Conservation (phyloP, 1,140 invertebrate genomes). For the Microplitis demolitor region DNA sequence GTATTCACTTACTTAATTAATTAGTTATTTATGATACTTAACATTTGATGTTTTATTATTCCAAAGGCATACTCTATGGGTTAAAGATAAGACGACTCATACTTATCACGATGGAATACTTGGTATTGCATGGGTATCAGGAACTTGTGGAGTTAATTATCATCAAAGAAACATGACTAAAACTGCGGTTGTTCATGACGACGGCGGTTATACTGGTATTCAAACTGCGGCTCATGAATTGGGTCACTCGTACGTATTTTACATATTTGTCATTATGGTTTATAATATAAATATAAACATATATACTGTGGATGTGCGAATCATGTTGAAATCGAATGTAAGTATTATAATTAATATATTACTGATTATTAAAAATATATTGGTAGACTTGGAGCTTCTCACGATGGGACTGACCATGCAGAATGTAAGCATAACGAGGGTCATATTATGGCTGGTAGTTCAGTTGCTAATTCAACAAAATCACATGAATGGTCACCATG, state of each 20-base stretch:
- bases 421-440: not conserved
- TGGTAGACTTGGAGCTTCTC: not conserved
- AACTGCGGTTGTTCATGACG: not conserved
- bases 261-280: too few species aligned
- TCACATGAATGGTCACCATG: too few species aligned
- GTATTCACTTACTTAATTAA: too few species aligned
- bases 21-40: not conserved
- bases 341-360: too few species aligned
- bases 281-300: too few species aligned
- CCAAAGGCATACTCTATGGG: not conserved
- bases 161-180: not conserved
- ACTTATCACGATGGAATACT: not conserved
- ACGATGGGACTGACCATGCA: not conserved
- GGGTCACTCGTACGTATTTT: not conserved
- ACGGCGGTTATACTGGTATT: not conserved
- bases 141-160: not conserved
- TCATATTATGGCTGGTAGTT: not conserved
- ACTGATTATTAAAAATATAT: not conserved
- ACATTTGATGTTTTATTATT: not conserved
- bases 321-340: too few species aligned
- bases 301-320: too few species aligned
- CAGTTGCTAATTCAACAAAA: too few species aligned
- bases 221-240: conserved; percentile 12
- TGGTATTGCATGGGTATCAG: not conserved
- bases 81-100: not conserved